Conservation (phyloP, 2,113 vertebrate species). For the Notarius lentiginosus region DNA sequence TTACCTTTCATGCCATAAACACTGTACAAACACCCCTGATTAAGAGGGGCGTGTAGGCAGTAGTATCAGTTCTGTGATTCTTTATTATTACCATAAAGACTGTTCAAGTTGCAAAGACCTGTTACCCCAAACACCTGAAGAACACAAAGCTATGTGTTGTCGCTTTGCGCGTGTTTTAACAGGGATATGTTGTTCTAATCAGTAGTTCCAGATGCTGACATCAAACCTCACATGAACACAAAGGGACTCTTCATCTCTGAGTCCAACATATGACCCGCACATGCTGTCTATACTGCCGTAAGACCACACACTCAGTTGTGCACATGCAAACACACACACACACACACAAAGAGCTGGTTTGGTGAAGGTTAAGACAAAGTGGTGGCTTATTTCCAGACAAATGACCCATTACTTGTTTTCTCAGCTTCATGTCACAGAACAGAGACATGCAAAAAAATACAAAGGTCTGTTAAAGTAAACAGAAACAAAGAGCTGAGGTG, state of each 20-base stretch:
- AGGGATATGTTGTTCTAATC: constrained; percentile 50
- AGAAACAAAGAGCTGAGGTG: background rate
- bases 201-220: constrained; percentile 58
- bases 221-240: constrained; percentile 58
- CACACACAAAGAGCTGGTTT: background rate
- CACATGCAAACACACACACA: background rate
- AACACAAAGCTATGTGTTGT: background rate
- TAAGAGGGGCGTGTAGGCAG: background rate
- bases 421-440: background rate
- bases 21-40: background rate
- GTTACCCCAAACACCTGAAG: background rate
- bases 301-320: constrained; percentile 55
- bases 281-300: constrained; percentile 59
- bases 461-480: constrained; percentile 3
- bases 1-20: background rate
- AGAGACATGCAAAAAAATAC: background rate
- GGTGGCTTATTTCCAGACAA: background rate
- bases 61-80: background rate
- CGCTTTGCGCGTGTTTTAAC: background rate
- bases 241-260: constrained; percentile 62
- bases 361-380: background rate
- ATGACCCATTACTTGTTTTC: constrained; percentile 18
- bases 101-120: background rate
- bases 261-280: constrained; percentile 63
- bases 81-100: background rate